Evolutionary conservation across 2,888 invertebrate genomes (phyloP).

Genomic region (Empis livida): DNA sequence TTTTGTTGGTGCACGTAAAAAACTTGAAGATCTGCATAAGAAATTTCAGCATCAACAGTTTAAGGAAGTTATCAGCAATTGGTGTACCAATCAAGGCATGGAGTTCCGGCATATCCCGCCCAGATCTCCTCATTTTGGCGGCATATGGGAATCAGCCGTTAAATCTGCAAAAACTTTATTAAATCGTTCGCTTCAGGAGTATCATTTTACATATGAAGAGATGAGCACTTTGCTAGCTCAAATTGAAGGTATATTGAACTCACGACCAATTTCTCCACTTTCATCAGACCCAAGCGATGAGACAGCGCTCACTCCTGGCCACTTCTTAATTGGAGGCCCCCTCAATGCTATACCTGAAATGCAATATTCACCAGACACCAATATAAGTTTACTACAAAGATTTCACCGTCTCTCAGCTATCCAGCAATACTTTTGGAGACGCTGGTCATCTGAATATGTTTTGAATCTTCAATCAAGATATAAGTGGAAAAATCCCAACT

Average conservation of each 20-base stretch:
- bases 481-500: not conserved
- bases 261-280: not conserved
- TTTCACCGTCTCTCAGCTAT: not conserved
- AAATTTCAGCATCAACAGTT: slow-evolving; percentile 8
- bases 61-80: slow-evolving; percentile 3
- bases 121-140: slow-evolving; percentile 12
- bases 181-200: not conserved
- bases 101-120: slow-evolving; percentile 7
- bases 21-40: slow-evolving; percentile 8
- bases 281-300: slow-evolving; percentile 6
- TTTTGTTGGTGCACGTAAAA: slow-evolving; percentile 10
- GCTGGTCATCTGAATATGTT: not conserved
- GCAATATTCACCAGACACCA: not conserved
- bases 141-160: slow-evolving; percentile 9
- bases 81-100: slow-evolving; percentile 5
- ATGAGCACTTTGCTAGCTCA: not conserved
- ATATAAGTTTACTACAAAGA: not conserved
- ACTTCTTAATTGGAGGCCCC: slow-evolving; percentile 8
- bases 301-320: slow-evolving; percentile 5
- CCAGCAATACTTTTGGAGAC: not conserved
- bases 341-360: not conserved
- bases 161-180: slow-evolving; percentile 2
- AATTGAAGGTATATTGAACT: not conserved
- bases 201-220: slow-evolving; percentile 3
- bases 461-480: not conserved